These are phyloP conservation scores for Drosophila aff. DNA, from an alignment of 1,140 invertebrate species.

Conservation along the genomic window DNA sequence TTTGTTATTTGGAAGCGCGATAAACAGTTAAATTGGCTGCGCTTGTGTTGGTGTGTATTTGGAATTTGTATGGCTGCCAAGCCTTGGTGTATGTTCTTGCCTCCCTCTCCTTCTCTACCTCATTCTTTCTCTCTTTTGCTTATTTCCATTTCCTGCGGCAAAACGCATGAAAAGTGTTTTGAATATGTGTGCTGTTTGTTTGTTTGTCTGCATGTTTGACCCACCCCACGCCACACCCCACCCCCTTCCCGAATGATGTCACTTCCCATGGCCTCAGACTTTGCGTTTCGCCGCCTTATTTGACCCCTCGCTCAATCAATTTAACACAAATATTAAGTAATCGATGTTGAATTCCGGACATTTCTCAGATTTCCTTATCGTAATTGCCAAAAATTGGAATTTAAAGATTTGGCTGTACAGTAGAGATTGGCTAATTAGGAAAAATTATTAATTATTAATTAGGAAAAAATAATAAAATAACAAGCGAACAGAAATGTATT, in stretches of 20 bases:
- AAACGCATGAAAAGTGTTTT: slow-evolving; percentile 52
- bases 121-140: not conserved
- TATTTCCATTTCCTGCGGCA: slow-evolving; percentile 55
- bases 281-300: slow-evolving; percentile 7
- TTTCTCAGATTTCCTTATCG: slow-evolving; percentile 17
- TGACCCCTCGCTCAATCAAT: slow-evolving; percentile 20
- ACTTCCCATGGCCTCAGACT: slow-evolving; percentile 8
- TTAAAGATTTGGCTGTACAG: slow-evolving; percentile 1
- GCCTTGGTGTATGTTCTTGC: slow-evolving; percentile 15
- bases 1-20: slow-evolving; percentile 65
- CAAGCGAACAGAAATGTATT: no score
- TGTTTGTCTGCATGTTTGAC: slow-evolving; percentile 38
- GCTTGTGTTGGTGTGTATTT: slow-evolving; percentile 25
- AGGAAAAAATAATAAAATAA: no score
- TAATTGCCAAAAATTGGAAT: slow-evolving; percentile 14
- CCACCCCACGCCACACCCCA: slow-evolving; percentile 52
- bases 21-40: slow-evolving; percentile 78
- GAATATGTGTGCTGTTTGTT: slow-evolving; percentile 34
- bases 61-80: slow-evolving; percentile 62
- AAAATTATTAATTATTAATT: no score
- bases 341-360: slow-evolving; percentile 6
- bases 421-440: not conserved
- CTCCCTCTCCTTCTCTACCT: not conserved
- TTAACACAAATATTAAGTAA: slow-evolving; percentile 36
- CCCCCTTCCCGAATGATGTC: slow-evolving; percentile 61